Conservation (phyloP, 2,797 vertebrate genomes). For the Microctenopoma steveboyesi region DNA sequence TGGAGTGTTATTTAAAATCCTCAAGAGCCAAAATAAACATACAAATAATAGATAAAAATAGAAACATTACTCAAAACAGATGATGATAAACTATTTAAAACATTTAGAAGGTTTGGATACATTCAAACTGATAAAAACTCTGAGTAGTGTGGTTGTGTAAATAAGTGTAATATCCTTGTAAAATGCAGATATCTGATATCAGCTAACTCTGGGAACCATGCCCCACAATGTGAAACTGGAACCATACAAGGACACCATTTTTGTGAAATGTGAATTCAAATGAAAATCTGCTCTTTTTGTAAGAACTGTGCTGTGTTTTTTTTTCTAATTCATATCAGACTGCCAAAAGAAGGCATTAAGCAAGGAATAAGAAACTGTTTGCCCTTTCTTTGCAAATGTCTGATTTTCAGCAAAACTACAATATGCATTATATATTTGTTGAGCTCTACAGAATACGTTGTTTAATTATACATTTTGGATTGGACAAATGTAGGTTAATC, state of each 20-base stretch:
- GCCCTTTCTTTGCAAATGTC: conserved; percentile 14
- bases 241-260: conserved; percentile 32
- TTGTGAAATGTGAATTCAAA: conserved; percentile 34
- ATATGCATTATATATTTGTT: neutral
- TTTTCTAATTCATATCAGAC: conserved; percentile 19
- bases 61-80: conserved; percentile 10
- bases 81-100: conserved; percentile 22
- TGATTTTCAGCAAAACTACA: conserved; percentile 21
- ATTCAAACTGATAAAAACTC: neutral
- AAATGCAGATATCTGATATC: conserved; percentile 30
- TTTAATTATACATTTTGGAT: neutral
- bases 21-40: conserved; percentile 31
- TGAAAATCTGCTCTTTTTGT: conserved; percentile 30
- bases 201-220: conserved; percentile 2
- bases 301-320: conserved; percentile 25
- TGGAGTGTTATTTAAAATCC: conserved; percentile 34
- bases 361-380: conserved; percentile 28
- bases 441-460: neutral
- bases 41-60: conserved; percentile 25
- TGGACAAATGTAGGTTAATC: neutral
- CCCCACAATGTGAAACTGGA: conserved; percentile 20
- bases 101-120: conserved; percentile 26
- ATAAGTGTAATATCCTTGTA: neutral
- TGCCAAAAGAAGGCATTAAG: conserved; percentile 36
- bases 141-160: no score